Evolutionary conservation across 1,140 invertebrate species (phyloP).

Genomic region (Drosophila quadrilineata): DNA sequence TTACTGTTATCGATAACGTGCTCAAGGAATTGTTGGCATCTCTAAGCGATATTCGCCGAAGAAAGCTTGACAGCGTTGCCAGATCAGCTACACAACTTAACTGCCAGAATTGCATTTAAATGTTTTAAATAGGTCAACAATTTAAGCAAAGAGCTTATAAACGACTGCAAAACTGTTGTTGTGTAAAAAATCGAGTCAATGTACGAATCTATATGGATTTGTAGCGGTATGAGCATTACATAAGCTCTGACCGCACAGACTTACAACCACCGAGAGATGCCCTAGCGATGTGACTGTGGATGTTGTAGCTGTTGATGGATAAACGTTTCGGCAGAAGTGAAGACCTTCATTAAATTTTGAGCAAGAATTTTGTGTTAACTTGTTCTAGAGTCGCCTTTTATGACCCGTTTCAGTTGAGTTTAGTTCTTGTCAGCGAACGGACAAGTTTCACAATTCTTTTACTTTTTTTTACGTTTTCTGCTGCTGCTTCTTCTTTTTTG

Average conservation of each 20-base stretch:
- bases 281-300: conserved; percentile 11
- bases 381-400: conserved; percentile 71
- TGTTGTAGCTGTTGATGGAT: conserved; percentile 13
- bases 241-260: conserved; percentile 24
- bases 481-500: background rate
- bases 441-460: conserved; percentile 63
- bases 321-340: conserved; percentile 58
- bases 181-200: conserved; percentile 42
- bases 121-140: too few relatives aligned
- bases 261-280: conserved; percentile 10
- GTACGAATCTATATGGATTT: conserved; percentile 44
- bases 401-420: conserved; percentile 43
- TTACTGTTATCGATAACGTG: too few relatives aligned
- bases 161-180: background rate
- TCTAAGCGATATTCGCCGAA: too few relatives aligned
- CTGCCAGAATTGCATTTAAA: too few relatives aligned
- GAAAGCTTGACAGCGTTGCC: too few relatives aligned
- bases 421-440: conserved; percentile 21
- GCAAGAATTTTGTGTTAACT: conserved; percentile 63
- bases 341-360: conserved; percentile 72
- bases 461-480: background rate
- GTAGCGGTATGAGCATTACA: conserved; percentile 39
- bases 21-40: too few relatives aligned
- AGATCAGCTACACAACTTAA: too few relatives aligned
- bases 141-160: background rate